Evolutionary conservation across 2,797 vertebrate species (phyloP).

Genomic region (Clarias fuscus): DNA sequence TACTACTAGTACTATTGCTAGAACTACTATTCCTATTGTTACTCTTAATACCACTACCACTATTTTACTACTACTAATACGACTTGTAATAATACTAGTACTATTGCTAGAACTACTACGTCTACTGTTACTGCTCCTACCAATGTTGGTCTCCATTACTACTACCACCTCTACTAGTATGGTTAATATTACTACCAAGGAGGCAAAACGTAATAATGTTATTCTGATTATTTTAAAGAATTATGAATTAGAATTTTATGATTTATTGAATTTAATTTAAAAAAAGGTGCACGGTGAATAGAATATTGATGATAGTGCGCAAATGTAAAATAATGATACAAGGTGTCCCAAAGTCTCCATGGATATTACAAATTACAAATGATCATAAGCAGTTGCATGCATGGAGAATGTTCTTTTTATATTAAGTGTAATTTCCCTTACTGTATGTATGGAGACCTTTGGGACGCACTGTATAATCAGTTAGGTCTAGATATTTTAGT

Average conservation of each 20-base stretch:
- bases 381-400: too few species aligned
- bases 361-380: too few species aligned
- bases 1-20: too few species aligned
- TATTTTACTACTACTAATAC: not conserved
- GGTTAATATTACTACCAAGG: too few species aligned
- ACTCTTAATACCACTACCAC: not conserved
- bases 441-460: too few species aligned
- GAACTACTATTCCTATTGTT: not conserved
- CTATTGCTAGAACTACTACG: not conserved
- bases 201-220: not conserved
- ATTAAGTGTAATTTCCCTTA: too few species aligned
- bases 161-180: not conserved
- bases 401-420: too few species aligned
- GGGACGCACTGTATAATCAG: not conserved
- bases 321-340: not conserved
- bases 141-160: not conserved
- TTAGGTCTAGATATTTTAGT: not conserved
- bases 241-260: not conserved
- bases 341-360: too few species aligned
- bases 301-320: too few species aligned
- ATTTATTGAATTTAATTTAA: not conserved
- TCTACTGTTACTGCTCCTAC: not conserved
- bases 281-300: not conserved
- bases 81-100: not conserved
- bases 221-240: not conserved